Base-by-base conservation (phyloP, 2,888 invertebrate genomes). In the Pristionchus maxplancki region DNA sequence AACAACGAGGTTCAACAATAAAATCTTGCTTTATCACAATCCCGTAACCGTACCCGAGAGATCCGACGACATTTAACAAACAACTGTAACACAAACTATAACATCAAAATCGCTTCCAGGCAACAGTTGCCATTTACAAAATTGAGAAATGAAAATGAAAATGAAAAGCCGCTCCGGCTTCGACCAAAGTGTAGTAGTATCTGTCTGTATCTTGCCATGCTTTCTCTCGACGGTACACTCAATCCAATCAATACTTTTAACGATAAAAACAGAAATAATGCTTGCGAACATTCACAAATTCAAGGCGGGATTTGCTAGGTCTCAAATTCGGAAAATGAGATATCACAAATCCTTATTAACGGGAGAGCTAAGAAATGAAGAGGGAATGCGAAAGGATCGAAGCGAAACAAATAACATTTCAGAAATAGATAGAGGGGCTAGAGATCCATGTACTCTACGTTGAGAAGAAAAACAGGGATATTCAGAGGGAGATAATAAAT, bases 121-220 rank as follows among this genome's bases (percentile, higher is more conserved):
- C 82, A 24, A 78, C 0, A 78, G 48, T 50, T 82, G 82, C 82
- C 34, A 31, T 50, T n/a, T n/a, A n/a, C 11, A 50, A 50, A 82
- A 82, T 50, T n/a, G n/a, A n/a, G n/a, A n/a, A 15, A 67, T 24
- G 20, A 50, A 82, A 82, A 50, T 13, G 6, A 50, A 50, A 50
- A 81, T 48, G 13, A 31, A 34, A 82, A 48, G 31, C 74, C 74
- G 40, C 40, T 74, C 24, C 11, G 82, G 50, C 50, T 17, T 31
- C 28, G 82, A 82, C 28, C 82, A 82, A 82, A 37, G 82, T 82
- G 82, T 82, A 82, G 82, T 82, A 82, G 82, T 82, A 82, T 50
- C 82, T 82, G 50, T 82, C 82, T 82, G 82, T 82, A 48, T 82
- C 82, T 50, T 74, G 74, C 20, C 82, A 31, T 82, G 82, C 50